Conservation (phyloP, 2,113 vertebrate genomes). For the Pomatorhinus ruficollis region DNA sequence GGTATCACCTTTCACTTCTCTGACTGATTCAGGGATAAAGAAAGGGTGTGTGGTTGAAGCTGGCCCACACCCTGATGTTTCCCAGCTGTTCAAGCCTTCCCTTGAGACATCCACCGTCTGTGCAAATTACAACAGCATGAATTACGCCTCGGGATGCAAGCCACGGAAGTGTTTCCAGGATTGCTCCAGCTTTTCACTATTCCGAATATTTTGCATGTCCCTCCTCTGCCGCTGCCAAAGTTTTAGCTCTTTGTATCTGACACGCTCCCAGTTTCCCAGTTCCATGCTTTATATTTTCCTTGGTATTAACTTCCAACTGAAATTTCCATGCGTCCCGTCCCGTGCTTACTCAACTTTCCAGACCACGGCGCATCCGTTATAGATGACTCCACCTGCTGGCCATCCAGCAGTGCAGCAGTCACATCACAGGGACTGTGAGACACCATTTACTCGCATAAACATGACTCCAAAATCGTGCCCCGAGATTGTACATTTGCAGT, state of each 20-base stretch:
- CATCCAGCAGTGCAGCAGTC: background rate
- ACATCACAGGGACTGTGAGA: accelerated
- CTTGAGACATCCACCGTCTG: slow-evolving; percentile 16
- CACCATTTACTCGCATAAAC: accelerated
- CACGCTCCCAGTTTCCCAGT: background rate
- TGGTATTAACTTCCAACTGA: background rate
- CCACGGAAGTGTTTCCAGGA: slow-evolving; percentile 17
- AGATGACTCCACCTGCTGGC: slow-evolving; percentile 51
- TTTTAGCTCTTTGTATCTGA: background rate
- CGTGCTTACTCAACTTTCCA: background rate
- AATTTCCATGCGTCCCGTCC: slow-evolving; percentile 22
- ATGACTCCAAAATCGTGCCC: background rate
- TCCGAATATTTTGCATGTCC: slow-evolving; percentile 46
- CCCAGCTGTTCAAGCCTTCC: slow-evolving; percentile 48
- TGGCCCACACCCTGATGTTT: slow-evolving; percentile 53
- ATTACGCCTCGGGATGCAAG: slow-evolving; percentile 8
- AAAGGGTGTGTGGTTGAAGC: background rate
- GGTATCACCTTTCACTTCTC: background rate
- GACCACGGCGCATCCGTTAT: background rate
- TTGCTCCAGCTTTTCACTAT: slow-evolving; percentile 43
- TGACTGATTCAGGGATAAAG: background rate
- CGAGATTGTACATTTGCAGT: background rate
- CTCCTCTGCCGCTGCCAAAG: slow-evolving; percentile 19
- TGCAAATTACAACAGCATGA: slow-evolving; percentile 29
- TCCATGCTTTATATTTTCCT: slow-evolving; percentile 52